A percentile compares a stretch with the other conserved stretches of the same genome.
Evolutionary conservation across 2,797 vertebrate species (phyloP).

Genomic region (Sebastes trivittatus): DNA sequence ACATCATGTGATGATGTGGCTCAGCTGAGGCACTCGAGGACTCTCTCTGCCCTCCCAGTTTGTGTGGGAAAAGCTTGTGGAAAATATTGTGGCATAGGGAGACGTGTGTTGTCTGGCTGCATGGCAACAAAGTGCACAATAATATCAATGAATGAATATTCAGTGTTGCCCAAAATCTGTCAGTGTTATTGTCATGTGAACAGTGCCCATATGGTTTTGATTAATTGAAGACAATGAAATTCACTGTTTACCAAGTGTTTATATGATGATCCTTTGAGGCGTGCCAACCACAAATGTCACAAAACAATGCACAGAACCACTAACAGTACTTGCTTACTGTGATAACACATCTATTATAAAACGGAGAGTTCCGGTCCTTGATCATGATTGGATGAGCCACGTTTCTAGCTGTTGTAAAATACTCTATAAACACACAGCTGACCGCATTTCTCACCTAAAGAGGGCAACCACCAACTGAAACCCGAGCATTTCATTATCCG

Average conservation of each 20-base stretch:
- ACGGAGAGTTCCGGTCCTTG: too few relatives aligned
- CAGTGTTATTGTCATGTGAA: conserved; percentile 10
- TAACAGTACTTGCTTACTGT: conserved; percentile 12
- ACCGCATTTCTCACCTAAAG: too few relatives aligned
- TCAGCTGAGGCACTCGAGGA: conserved; percentile 43
- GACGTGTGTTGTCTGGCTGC: conserved; percentile 31
- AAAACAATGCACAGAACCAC: conserved; percentile 27
- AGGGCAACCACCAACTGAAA: too few relatives aligned
- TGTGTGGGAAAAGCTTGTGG: conserved; percentile 54
- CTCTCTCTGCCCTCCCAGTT: conserved; percentile 30
- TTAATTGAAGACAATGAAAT: conserved; percentile 40
- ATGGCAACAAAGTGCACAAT: conserved; percentile 22
- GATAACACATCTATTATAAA: conserved; percentile 9
- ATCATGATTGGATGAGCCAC: too few relatives aligned
- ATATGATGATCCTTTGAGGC: conserved; percentile 1
- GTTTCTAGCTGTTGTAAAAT: too few relatives aligned
- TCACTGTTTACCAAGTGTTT: conserved; percentile 38
- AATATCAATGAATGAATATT: conserved; percentile 10
- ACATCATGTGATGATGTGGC: conserved; percentile 51
- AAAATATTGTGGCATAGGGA: conserved; percentile 55
- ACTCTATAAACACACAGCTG: too few relatives aligned
- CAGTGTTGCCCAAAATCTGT: conserved; percentile 1
- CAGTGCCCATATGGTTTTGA: conserved; percentile 22
- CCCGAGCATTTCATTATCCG: too few relatives aligned
- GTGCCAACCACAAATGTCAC: conserved; percentile 41